A percentile compares a stretch with the other conserved stretches of the same genome.
phyloP scores from a whole-genome alignment of 2,113 vertebrate genomes.

The Seriola quinqueradiata region DNA sequence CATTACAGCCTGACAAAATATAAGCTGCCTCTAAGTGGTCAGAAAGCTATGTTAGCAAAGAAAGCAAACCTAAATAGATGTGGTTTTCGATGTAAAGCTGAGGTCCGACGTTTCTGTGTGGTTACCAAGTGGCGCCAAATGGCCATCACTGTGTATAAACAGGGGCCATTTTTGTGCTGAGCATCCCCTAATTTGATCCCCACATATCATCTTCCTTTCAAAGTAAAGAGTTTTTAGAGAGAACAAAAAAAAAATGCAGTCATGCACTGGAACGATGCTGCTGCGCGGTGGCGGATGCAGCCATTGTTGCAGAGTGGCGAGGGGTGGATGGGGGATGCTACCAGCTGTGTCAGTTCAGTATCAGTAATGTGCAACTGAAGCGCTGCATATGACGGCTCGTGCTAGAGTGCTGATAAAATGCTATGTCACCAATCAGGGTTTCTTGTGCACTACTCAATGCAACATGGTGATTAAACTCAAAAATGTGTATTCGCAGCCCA shows the following conservation, averaged over 20 bases:
- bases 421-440: neutral
- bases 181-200: slow-evolving; percentile 62
- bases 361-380: neutral
- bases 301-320: neutral
- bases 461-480: slow-evolving; percentile 15
- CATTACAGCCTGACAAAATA: slow-evolving; percentile 78
- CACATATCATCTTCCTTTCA: slow-evolving; percentile 44
- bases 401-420: neutral
- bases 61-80: slow-evolving; percentile 83
- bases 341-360: neutral
- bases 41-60: slow-evolving; percentile 74
- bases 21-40: slow-evolving; percentile 74
- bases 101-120: slow-evolving; percentile 73
- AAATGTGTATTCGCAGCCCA: neutral
- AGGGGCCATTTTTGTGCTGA: slow-evolving; percentile 66
- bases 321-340: neutral
- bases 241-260: slow-evolving; percentile 6
- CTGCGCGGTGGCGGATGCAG: neutral
- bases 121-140: slow-evolving; percentile 76
- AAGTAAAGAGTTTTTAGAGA: neutral
- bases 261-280: slow-evolving; percentile 18
- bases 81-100: slow-evolving; percentile 82
- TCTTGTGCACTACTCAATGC: neutral
- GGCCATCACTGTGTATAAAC: slow-evolving; percentile 73
- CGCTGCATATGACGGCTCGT: too few species aligned